Evolutionary conservation across 1,140 invertebrate genomes (phyloP).

Genomic region (Drosophila grimshawi): DNA sequence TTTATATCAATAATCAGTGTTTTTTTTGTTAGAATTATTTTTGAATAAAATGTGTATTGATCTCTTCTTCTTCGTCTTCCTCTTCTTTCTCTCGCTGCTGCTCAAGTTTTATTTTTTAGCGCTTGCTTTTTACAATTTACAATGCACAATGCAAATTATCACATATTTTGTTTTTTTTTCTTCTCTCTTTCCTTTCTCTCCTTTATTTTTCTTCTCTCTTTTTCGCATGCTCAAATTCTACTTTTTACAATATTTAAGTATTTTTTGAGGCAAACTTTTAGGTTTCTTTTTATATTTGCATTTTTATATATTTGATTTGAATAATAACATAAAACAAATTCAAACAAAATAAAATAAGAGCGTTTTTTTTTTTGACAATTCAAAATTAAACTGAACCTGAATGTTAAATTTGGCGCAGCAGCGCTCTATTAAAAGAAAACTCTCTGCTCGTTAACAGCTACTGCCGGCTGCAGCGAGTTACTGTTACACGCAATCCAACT

Average conservation of each 20-base stretch:
- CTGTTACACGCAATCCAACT: slow-evolving; percentile 60
- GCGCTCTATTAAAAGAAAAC: slow-evolving; percentile 43
- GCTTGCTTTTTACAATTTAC: slow-evolving; percentile 74
- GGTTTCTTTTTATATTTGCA: slow-evolving; percentile 13
- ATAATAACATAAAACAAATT: slow-evolving; percentile 45
- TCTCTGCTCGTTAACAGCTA: slow-evolving; percentile 51
- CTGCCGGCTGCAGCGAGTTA: slow-evolving; percentile 53
- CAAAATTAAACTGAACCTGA: slow-evolving; percentile 39
- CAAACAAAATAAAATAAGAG: slow-evolving; percentile 52
- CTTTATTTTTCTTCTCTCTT: slow-evolving; percentile 30
- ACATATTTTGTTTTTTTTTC: slow-evolving; percentile 67
- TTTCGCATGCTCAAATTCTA: slow-evolving; percentile 61
- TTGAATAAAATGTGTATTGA: slow-evolving; percentile 31
- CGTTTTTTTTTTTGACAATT: not conserved
- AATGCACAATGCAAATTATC: slow-evolving; percentile 84
- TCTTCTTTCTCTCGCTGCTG: slow-evolving; percentile 1
- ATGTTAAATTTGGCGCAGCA: slow-evolving; percentile 58
- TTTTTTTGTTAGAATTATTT: slow-evolving; percentile 18
- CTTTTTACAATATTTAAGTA: slow-evolving; percentile 68
- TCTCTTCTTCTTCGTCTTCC: slow-evolving; percentile 8
- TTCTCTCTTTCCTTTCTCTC: slow-evolving; percentile 8
- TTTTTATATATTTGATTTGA: slow-evolving; percentile 19
- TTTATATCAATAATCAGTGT: slow-evolving; percentile 28
- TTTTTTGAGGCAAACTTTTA: slow-evolving; percentile 60
- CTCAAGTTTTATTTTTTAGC: slow-evolving; percentile 27